phyloP scores from a whole-genome alignment of 2,888 invertebrate species.

The Drosophila nr. perissopoda region DNA sequence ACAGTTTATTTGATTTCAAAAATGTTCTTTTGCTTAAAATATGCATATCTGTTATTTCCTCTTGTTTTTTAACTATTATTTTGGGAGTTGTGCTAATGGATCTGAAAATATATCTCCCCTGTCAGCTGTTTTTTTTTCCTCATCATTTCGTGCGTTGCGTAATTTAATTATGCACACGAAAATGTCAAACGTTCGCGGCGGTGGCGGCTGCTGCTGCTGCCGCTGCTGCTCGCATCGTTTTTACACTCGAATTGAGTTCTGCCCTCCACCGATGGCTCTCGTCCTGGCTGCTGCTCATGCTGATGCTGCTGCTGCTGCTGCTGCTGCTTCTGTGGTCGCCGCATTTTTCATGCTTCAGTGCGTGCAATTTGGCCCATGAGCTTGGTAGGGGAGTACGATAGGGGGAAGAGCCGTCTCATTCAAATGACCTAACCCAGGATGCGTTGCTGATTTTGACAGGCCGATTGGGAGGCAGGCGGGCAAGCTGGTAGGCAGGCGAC shows the following conservation, averaged over 20 bases:
- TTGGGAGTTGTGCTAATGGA: slow-evolving; percentile 20
- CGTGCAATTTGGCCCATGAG: slow-evolving; percentile 64
- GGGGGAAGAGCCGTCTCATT: slow-evolving; percentile 56
- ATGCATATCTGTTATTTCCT: not conserved
- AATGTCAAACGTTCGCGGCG: slow-evolving; percentile 72
- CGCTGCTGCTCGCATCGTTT: slow-evolving; percentile 60
- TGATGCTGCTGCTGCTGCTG: slow-evolving; percentile 18
- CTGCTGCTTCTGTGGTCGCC: slow-evolving; percentile 62
- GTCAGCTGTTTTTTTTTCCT: not conserved
- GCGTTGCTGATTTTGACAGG: slow-evolving; percentile 73
- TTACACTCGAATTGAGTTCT: slow-evolving; percentile 80
- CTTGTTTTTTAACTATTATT: not conserved
- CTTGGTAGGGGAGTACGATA: not conserved
- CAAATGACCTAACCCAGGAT: slow-evolving; percentile 73
- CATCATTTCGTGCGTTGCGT: slow-evolving; percentile 38
- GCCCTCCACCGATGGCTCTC: slow-evolving; percentile 26
- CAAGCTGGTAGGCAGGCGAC: slow-evolving; percentile 21
- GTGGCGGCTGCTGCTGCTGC: slow-evolving; percentile 1
- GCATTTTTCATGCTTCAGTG: slow-evolving; percentile 79
- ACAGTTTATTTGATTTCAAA: not conserved
- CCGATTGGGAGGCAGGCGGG: slow-evolving; percentile 15
- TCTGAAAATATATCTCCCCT: slow-evolving; percentile 16
- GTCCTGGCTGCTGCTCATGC: slow-evolving; percentile 27
- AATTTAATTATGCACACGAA: slow-evolving; percentile 78
- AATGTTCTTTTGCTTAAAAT: not conserved